Evolutionary conservation across 2,888 invertebrate genomes (phyloP).

Genomic region (Autographa gamma): DNA sequence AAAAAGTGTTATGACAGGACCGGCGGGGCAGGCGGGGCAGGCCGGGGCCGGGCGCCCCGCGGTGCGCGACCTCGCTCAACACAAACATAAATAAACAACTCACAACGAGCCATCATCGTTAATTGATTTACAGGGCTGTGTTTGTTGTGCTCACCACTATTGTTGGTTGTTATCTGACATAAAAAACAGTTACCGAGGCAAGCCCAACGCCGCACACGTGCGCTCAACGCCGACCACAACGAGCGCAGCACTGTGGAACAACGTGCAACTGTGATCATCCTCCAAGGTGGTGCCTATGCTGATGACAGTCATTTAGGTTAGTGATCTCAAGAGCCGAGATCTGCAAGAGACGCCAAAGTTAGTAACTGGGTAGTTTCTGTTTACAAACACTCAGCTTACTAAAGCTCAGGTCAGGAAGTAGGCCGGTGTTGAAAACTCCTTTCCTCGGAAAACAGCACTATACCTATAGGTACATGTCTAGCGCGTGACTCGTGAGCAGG

Average conservation of each 20-base stretch:
- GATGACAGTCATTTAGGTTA: no score
- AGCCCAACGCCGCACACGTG: background rate
- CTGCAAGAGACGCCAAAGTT: no score
- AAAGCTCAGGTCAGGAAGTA: no score
- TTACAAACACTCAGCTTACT: no score
- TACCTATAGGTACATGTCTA: no score
- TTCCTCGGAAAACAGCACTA: no score
- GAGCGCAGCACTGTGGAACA: background rate
- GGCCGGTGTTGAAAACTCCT: no score
- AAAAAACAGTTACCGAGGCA: constrained; percentile 14
- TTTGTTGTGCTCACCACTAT: constrained; percentile 24
- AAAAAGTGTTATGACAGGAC: constrained; percentile 69
- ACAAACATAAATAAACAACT: constrained; percentile 58
- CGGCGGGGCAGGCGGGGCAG: constrained; percentile 39
- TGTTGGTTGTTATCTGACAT: constrained; percentile 20
- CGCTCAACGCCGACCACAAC: background rate
- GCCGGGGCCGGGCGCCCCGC: constrained; percentile 54
- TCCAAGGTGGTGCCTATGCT: no score
- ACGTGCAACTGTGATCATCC: no score
- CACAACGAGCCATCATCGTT: constrained; percentile 59
- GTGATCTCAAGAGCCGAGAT: no score
- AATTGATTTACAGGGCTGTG: constrained; percentile 61
- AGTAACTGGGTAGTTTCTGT: no score
- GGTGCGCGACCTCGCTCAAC: constrained; percentile 50
- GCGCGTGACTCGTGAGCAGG: no score